Percentiles rank a stretch among this genome's conserved stretches.
phyloP scores from a whole-genome alignment of 2,113 vertebrate genomes.

The Eptesicus fuscus region DNA sequence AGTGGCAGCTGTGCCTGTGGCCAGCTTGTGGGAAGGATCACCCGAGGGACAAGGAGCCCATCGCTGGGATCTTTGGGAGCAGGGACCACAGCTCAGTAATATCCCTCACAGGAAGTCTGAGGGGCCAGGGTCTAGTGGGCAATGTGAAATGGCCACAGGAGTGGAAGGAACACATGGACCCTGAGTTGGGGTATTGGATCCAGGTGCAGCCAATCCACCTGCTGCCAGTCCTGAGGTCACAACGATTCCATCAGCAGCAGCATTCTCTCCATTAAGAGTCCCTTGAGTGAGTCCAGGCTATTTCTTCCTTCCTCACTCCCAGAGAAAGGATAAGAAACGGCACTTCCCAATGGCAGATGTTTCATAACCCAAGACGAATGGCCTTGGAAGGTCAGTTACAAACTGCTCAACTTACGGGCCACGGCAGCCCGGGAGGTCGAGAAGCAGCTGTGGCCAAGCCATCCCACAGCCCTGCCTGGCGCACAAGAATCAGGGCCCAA shows the following conservation, averaged over 20 bases:
- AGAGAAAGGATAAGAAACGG: slow-evolving; percentile 23
- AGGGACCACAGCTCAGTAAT: neutral
- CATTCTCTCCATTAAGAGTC: slow-evolving; percentile 5
- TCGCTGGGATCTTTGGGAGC: neutral
- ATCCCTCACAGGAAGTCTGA: slow-evolving; percentile 1
- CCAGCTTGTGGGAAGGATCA: neutral
- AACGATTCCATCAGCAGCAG: neutral
- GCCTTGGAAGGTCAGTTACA: neutral
- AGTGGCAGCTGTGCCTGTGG: neutral
- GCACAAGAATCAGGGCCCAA: slow-evolving; percentile 61
- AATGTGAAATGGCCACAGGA: neutral
- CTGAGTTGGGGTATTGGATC: neutral
- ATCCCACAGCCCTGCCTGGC: neutral
- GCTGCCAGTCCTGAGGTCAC: slow-evolving; percentile 12
- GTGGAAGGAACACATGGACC: neutral
- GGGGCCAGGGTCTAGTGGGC: neutral
- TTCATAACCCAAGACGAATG: slow-evolving; percentile 5
- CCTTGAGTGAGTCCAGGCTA: neutral
- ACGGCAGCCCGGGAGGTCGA: neutral
- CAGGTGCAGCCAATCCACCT: neutral
- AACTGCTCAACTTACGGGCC: neutral
- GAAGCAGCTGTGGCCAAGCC: neutral
- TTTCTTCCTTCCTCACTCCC: slow-evolving; percentile 12
- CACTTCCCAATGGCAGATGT: neutral
- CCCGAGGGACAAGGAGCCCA: neutral